Evolutionary conservation across 2,888 invertebrate species (phyloP).

Genomic region (Nemotelus nigrinus): DNA sequence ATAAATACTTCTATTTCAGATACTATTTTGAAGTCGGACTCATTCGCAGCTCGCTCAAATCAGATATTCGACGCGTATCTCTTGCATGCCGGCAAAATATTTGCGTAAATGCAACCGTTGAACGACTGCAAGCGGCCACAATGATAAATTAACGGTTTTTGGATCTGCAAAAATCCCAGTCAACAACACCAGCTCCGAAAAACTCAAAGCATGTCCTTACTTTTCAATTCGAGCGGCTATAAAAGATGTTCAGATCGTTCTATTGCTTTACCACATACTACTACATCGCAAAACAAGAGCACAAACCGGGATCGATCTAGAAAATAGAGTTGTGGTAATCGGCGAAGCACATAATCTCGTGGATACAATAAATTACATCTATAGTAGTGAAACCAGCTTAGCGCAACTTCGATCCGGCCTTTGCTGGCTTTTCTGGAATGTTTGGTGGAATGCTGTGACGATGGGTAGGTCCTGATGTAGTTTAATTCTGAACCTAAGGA

Average conservation of each 20-base stretch:
- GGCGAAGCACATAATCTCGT: slow-evolving; percentile 98
- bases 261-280: slow-evolving; percentile 81
- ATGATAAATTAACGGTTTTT: too few species aligned
- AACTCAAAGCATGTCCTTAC: slow-evolving; percentile 89
- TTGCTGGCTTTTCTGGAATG: slow-evolving; percentile 81
- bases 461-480: slow-evolving; percentile 78
- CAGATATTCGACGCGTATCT: too few species aligned
- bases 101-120: too few species aligned
- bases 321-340: slow-evolving; percentile 83
- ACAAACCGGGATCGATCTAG: slow-evolving; percentile 73
- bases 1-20: too few species aligned
- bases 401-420: slow-evolving; percentile 70
- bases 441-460: slow-evolving; percentile 78
- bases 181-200: slow-evolving; percentile 58
- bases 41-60: too few species aligned
- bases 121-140: too few species aligned
- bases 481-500: slow-evolving; percentile 65
- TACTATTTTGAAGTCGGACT: too few species aligned
- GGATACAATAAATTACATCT: slow-evolving; percentile 87
- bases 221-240: slow-evolving; percentile 87
- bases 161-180: too few species aligned
- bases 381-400: slow-evolving; percentile 78
- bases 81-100: too few species aligned
- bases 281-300: slow-evolving; percentile 81
- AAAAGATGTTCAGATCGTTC: slow-evolving; percentile 82